Conservation (phyloP, 2,888 invertebrate genomes). For the Troglohyphantes excavatus region DNA sequence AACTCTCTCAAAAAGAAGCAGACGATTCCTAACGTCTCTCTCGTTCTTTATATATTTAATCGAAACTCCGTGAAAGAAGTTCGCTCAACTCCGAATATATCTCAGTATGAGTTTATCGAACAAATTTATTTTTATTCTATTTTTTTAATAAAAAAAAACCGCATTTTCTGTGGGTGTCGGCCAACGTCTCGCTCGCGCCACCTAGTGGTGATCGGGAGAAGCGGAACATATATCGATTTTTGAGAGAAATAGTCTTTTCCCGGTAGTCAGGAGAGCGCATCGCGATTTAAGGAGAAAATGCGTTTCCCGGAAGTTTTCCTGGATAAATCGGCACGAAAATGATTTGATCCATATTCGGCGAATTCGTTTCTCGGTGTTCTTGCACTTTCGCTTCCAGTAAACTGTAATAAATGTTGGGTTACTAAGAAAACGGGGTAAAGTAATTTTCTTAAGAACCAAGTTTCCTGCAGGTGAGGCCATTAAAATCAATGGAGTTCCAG, state of each 20-base stretch:
- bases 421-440: background rate
- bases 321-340: constrained; percentile 18
- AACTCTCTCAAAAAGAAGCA: too few relatives aligned
- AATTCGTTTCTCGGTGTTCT: constrained; percentile 27
- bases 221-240: constrained; percentile 62
- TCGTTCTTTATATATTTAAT: background rate
- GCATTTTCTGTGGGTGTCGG: background rate
- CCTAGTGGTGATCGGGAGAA: constrained; percentile 30
- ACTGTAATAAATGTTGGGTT: background rate
- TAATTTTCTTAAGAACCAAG: too few relatives aligned
- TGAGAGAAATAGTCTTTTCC: constrained; percentile 49
- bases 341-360: constrained; percentile 20
- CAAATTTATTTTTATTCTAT: background rate
- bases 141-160: background rate
- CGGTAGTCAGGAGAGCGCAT: constrained; percentile 54
- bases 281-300: constrained; percentile 56
- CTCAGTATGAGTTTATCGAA: constrained; percentile 23
- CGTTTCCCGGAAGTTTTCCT: constrained; percentile 47
- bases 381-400: constrained; percentile 17
- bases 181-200: constrained; percentile 30
- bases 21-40: background rate
- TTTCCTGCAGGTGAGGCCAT: too few relatives aligned
- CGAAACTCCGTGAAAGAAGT: constrained; percentile 15
- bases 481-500: too few relatives aligned
- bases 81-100: constrained; percentile 20